Evolutionary conservation across 2,113 vertebrate species (phyloP).

Genomic region (Epinephelus cyanopodus): DNA sequence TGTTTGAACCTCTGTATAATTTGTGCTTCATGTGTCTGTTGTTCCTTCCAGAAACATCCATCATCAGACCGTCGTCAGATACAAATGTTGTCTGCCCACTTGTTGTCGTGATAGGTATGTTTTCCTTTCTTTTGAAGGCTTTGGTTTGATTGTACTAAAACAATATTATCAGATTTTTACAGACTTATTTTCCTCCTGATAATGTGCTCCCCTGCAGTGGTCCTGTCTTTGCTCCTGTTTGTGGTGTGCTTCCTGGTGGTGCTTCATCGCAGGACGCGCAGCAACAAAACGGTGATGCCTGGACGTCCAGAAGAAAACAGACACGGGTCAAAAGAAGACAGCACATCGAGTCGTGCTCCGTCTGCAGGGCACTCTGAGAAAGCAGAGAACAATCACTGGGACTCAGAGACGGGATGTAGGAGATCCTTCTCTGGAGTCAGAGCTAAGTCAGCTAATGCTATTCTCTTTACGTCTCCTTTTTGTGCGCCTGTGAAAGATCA

Average conservation of each 20-base stretch:
- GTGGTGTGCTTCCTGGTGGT: constrained; percentile 61
- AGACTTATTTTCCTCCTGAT: neutral
- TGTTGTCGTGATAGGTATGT: constrained; percentile 48
- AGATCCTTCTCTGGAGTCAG: constrained; percentile 44
- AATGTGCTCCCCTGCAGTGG: constrained; percentile 49
- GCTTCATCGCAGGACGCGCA: constrained; percentile 68
- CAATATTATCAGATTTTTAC: neutral
- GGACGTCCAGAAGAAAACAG: constrained; percentile 4
- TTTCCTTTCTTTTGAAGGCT: neutral
- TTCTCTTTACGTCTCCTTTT: constrained; percentile 63
- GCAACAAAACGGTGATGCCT: constrained; percentile 63
- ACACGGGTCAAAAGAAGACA: neutral
- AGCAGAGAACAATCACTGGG: neutral
- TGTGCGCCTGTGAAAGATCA: neutral
- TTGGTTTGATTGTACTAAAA: neutral
- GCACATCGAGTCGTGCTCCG: neutral
- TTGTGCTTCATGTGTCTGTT: neutral
- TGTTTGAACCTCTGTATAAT: neutral
- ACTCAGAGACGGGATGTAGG: constrained; percentile 11
- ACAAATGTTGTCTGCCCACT: neutral
- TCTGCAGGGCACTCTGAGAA: neutral
- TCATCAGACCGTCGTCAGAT: neutral
- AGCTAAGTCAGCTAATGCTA: constrained; percentile 81
- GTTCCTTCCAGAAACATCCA: neutral
- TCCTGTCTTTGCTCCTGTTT: constrained; percentile 71